phyloP scores from a whole-genome alignment of 2,113 vertebrate species.

The Aptenodytes patagonicus region DNA sequence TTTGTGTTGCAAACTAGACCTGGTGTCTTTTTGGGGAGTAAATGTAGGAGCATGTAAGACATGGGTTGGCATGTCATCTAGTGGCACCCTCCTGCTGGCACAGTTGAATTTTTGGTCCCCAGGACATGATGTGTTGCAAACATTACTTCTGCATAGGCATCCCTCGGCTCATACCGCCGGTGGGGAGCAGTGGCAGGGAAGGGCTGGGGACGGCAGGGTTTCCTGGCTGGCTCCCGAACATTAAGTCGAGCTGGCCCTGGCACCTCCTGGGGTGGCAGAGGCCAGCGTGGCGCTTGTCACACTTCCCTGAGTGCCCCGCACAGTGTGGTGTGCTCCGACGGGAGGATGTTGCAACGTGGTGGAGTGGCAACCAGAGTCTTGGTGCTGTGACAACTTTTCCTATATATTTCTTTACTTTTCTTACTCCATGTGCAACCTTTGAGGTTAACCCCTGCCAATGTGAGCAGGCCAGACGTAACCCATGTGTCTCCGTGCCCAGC shows the following conservation, averaged over 20 bases:
- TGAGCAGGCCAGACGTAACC: background rate
- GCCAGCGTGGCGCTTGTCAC: background rate
- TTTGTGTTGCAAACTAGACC: background rate
- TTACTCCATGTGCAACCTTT: background rate
- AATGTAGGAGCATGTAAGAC: accelerated
- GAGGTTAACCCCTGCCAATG: background rate
- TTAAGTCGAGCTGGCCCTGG: background rate
- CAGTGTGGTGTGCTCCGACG: accelerated
- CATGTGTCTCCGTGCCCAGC: background rate
- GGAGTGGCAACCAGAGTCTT: background rate
- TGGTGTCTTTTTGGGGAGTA: background rate
- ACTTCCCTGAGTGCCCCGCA: background rate
- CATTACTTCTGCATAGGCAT: background rate
- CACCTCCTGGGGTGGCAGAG: background rate
- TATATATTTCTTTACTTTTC: background rate
- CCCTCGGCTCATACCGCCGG: accelerated
- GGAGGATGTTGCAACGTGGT: accelerated
- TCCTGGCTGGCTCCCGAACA: background rate
- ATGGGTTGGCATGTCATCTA: background rate
- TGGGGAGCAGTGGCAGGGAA: background rate
- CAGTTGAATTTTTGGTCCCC: background rate
- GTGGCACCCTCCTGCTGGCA: background rate
- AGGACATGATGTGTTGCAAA: background rate
- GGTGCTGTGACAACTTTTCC: background rate
- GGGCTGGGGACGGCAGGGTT: background rate